These are phyloP conservation scores for Hesperia comma DNA, from an alignment of 2,888 invertebrate genomes.

Conservation along the genomic window DNA sequence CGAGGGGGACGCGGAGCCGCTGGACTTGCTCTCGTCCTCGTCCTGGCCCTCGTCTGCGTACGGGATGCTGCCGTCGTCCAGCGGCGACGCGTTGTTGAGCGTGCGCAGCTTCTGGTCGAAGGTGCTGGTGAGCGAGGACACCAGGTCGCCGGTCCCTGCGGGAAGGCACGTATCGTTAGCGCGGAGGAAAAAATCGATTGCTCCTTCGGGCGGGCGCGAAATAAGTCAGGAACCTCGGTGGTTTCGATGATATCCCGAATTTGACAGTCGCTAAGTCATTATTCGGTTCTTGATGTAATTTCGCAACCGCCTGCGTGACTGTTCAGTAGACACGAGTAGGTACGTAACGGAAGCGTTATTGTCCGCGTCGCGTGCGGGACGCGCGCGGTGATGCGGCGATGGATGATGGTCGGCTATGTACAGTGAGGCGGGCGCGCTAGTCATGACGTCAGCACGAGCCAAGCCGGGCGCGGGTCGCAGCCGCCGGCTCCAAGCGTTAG, in stretches of 20 bases:
- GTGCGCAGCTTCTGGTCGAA: conserved; percentile 93
- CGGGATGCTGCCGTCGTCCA: conserved; percentile 87
- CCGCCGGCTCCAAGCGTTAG: conserved; percentile 69
- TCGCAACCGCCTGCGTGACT: neutral
- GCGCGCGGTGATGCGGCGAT: conserved; percentile 53
- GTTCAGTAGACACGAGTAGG: conserved; percentile 33
- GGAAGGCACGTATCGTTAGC: conserved; percentile 55
- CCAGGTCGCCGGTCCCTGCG: conserved; percentile 92
- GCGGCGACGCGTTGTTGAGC: conserved; percentile 87
- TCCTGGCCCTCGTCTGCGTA: conserved; percentile 88
- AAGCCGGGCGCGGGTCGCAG: conserved; percentile 76
- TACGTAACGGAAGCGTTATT: conserved; percentile 39
- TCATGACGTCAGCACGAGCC: conserved; percentile 54
- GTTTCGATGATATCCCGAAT: too few relatives aligned
- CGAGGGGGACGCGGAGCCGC: conserved; percentile 41
- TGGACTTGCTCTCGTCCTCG: conserved; percentile 69
- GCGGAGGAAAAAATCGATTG: conserved; percentile 18
- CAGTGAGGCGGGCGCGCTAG: conserved; percentile 44
- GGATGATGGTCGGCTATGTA: conserved; percentile 50
- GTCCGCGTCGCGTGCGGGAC: conserved; percentile 31
- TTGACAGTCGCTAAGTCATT: conserved; percentile 37
- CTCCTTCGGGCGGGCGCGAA: conserved; percentile 53
- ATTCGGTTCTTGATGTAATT: conserved; percentile 37
- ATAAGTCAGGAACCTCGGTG: conserved; percentile 48
- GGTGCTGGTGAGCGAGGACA: conserved; percentile 91